Evolutionary conservation across 2,888 invertebrate genomes (phyloP), one percentile per base, ranked within the genome.

Genomic region (Macrophya annulata): DNA sequence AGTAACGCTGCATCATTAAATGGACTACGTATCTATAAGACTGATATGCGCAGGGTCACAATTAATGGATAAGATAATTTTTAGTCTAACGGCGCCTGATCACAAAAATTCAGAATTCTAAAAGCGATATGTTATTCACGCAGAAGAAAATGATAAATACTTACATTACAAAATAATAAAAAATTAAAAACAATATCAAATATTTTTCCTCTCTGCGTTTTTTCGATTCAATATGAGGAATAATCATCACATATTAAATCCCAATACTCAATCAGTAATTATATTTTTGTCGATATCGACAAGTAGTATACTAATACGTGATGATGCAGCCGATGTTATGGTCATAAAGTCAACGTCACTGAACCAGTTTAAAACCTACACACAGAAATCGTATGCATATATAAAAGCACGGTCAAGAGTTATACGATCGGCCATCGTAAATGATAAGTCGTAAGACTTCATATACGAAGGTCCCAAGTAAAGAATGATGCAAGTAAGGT

Each of bases 401-500:
- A 55, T 77, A 77, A 51, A 77, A 77, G 40, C n/a, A 43, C 31
- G 21, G 12, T 25, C 45, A 25, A 62, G 12, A 81, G 62, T 65
- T 62, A 81, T 37, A 51, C 37, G 55, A 31, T 25, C 37, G 74
- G n/a, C n/a, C 81, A 17, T 81, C 81, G 62, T 81, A 81, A 81
- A 43, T 1, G 81, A 77, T 81, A 81, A 81, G 62, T 59, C n/a
- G 25, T 3, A 55, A 25, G 17, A 37, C 31, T 77, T 51, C 10
- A 55, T 77, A 17, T 25, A 74, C 72, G 72, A 74, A 74, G 21
- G 45, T 74, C 72, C n/a, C 25, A 21, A 25, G 10, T 74, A 17
- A 74, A 21, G n/a, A n/a, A 10, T 74, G 72, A 45, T 74, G 21
- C 10, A 45, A 21, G 45, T n/a, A 74, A 74, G 21, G 72, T n/a